Evolutionary conservation across 2,113 vertebrate genomes (phyloP), one percentile per base, ranked within the genome.

Genomic region (Odocoileus hemionus): DNA sequence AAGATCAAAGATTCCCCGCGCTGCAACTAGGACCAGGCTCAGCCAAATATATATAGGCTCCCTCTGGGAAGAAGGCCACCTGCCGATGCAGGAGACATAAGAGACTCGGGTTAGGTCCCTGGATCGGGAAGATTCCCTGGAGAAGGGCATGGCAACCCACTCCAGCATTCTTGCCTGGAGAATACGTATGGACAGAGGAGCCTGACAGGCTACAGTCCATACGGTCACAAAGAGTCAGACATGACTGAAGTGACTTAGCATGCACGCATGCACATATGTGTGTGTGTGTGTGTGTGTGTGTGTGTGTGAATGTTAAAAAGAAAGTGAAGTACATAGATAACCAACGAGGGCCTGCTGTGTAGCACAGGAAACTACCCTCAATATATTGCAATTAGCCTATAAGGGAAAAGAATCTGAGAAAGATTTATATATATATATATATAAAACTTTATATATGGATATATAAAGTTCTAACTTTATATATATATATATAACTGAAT

Each of bases 211-310:
- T 76, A 26, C 39, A 2, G 70, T 76, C 70, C 70, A 43, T 26
- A 26, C 13, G 12, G 3, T 76, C 12, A 0, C 39, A 43, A 26
- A 76, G 39, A 76, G 39, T 25, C 39, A 43, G 39, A 43, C 23
- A 43, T 0, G 12, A 43, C 23, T 26, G 70, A 76, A 43, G 70
- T 6, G 0, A 14, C 23, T 43, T 26, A 76, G 70, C 70, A 43
- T 7, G 36, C 70, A 76, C 5, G 1, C 11, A 26, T 6, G 21
- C 70, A 76, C 12, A 7, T 7, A 1, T 39, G 1, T 4, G 1
- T 39, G 23, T 74, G 64, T 67, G 17, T 36, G 33, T 39, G 23
- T 74, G 64, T 67, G 17, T 36, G 33, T 33, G 3, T 36, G 33
- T 33, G 6, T 64, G 30, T n/a, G 17, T 36, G 64, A 39, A 36